Evolutionary conservation across 1,140 invertebrate species (phyloP).

Genomic region (Steinernema feltiae): DNA sequence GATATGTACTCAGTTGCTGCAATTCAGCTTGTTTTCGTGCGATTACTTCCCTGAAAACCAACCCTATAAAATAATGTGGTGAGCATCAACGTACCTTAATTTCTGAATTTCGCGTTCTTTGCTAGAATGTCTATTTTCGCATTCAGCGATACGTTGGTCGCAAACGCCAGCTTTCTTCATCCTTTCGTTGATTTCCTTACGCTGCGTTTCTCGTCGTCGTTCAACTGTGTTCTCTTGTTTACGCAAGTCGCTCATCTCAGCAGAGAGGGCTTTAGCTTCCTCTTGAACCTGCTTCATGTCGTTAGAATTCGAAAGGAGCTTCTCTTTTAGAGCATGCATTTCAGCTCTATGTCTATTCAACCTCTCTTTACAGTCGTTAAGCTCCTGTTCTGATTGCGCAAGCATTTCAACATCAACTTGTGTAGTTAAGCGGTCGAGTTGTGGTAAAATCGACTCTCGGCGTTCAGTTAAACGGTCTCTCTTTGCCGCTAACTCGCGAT

Average conservation of each 20-base stretch:
- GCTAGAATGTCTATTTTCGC: too few species aligned
- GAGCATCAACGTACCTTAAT: constrained; percentile 27
- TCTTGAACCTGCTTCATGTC: too few species aligned
- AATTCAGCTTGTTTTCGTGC: constrained; percentile 33
- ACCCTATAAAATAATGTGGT: too few species aligned
- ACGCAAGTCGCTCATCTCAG: too few species aligned
- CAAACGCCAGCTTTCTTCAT: too few species aligned
- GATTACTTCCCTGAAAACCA: constrained; percentile 17
- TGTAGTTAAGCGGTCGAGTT: constrained; percentile 14
- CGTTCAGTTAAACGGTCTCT: neutral
- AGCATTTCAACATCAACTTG: neutral
- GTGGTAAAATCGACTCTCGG: neutral
- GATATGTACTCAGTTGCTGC: neutral
- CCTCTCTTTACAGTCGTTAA: neutral
- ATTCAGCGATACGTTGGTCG: too few species aligned
- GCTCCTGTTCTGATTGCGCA: neutral
- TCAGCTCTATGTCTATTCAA: constrained; percentile 13
- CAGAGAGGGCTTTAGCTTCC: too few species aligned
- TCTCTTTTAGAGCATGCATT: constrained; percentile 12
- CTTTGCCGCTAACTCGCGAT: constrained; percentile 3
- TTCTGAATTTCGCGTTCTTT: too few species aligned
- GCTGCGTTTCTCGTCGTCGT: too few species aligned
- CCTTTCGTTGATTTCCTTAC: too few species aligned
- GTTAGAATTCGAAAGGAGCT: too few species aligned
- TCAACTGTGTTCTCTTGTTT: too few species aligned